Evolutionary conservation across 1,140 invertebrate species (phyloP).

Genomic region (Zaprionus africanus): DNA sequence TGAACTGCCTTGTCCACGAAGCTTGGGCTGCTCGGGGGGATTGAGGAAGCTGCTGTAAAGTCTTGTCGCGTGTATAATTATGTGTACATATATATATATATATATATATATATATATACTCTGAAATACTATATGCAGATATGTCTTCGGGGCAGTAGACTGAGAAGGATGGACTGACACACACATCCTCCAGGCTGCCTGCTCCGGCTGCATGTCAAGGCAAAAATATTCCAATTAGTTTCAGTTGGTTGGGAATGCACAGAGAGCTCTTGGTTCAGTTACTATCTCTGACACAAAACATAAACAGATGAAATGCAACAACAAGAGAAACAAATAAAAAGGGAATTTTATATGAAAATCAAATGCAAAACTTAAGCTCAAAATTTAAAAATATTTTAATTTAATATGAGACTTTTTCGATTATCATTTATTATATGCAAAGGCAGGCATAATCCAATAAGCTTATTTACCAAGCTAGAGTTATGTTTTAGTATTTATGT

Average conservation of each 20-base stretch:
- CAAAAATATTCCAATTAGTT: slow-evolving; percentile 53
- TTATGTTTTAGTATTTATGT: no score
- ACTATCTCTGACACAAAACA: slow-evolving; percentile 16
- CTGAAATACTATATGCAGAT: not conserved
- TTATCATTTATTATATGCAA: not conserved
- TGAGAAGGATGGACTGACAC: not conserved
- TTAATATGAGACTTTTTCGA: not conserved
- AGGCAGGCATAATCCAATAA: not conserved
- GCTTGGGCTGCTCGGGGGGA: not conserved
- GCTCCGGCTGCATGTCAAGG: slow-evolving; percentile 31
- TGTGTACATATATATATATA: slow-evolving; percentile 25
- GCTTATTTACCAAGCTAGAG: no score
- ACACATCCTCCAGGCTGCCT: not conserved
- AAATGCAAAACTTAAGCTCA: not conserved
- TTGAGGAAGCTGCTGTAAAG: slow-evolving; percentile 18
- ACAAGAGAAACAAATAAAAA: slow-evolving; percentile 3
- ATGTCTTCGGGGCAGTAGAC: not conserved
- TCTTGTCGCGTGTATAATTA: slow-evolving; percentile 35
- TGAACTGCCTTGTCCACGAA: slow-evolving; percentile 54
- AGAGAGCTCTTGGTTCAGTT: slow-evolving; percentile 22
- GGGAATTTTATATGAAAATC: not conserved
- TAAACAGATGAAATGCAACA: slow-evolving; percentile 15
- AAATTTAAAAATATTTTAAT: not conserved
- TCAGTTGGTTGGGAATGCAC: slow-evolving; percentile 36
- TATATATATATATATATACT: slow-evolving; percentile 14